Evolutionary conservation across 2,888 invertebrate species (phyloP).

Genomic region (Mythimna pallens): DNA sequence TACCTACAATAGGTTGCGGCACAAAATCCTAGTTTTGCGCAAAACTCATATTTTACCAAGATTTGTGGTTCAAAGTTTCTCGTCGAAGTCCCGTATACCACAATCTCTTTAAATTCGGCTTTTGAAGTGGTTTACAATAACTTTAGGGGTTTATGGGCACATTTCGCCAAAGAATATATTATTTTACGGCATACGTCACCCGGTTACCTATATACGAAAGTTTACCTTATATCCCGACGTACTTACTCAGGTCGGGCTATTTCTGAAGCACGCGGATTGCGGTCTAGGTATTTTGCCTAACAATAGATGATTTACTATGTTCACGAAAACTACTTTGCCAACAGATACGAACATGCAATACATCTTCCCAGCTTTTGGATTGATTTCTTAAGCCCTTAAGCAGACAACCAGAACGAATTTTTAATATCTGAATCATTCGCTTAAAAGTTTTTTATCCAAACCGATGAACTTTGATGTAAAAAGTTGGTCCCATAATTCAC

Average conservation of each 20-base stretch:
- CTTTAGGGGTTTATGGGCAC: constrained; percentile 70
- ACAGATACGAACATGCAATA: constrained; percentile 46
- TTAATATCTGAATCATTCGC: constrained; percentile 71
- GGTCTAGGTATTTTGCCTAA: constrained; percentile 79
- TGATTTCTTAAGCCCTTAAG: constrained; percentile 27
- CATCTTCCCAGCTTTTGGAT: constrained; percentile 11
- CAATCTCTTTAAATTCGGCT: constrained; percentile 49
- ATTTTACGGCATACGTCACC: constrained; percentile 69
- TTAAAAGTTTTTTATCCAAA: constrained; percentile 69
- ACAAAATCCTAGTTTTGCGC: constrained; percentile 33
- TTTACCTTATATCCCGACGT: constrained; percentile 74
- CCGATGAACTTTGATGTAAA: constrained; percentile 79
- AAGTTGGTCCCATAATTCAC: constrained; percentile 79
- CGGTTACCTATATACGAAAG: constrained; percentile 62
- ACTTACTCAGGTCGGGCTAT: constrained; percentile 76
- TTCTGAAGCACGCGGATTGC: constrained; percentile 77
- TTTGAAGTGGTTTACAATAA: constrained; percentile 67
- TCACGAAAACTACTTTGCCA: constrained; percentile 60
- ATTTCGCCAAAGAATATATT: constrained; percentile 72
- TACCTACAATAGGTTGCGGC: constrained; percentile 35
- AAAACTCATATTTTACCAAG: constrained; percentile 43
- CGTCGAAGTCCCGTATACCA: constrained; percentile 53
- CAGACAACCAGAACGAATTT: constrained; percentile 52
- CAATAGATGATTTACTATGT: constrained; percentile 75
- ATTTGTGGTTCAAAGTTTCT: constrained; percentile 55